Percentiles rank a stretch among this genome's conserved stretches.
These are phyloP conservation scores for Hipposideros larvatus DNA, from an alignment of 2,797 vertebrate species.

Conservation along the genomic window DNA sequence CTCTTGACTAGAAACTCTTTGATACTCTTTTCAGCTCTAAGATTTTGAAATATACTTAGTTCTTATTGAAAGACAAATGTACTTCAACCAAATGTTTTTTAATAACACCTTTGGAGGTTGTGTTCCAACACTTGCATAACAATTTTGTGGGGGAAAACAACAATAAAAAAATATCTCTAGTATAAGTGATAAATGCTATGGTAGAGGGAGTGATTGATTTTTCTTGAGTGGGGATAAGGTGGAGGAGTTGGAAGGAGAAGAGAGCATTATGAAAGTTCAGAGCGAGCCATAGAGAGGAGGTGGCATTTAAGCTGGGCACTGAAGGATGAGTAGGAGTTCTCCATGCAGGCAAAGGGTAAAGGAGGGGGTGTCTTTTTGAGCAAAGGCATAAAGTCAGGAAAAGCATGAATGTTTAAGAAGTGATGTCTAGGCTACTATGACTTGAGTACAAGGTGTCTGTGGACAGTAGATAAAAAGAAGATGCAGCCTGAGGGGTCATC, in stretches of 20 bases:
- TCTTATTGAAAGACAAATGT: neutral
- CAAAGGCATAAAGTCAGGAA: neutral
- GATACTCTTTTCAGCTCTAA: constrained; percentile 5
- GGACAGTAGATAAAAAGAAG: neutral
- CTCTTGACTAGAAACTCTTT: neutral
- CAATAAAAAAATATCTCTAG: neutral
- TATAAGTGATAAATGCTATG: neutral
- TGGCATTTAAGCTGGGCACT: neutral
- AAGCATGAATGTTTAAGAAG: neutral
- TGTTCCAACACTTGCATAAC: neutral
- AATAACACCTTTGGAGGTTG: neutral
- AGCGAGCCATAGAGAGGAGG: neutral
- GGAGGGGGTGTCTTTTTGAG: neutral
- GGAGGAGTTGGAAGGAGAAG: neutral
- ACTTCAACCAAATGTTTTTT: neutral
- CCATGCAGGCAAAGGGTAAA: neutral
- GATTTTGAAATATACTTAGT: neutral
- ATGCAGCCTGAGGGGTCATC: fast-evolving
- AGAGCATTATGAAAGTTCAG: neutral
- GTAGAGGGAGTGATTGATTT: neutral
- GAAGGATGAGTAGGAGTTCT: neutral
- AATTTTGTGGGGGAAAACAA: neutral
- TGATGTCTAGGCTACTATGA: neutral
- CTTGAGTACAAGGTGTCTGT: neutral
- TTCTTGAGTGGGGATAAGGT: neutral